Evolutionary conservation across 2,797 vertebrate genomes (phyloP).

Genomic region (Rallus crepitans): DNA sequence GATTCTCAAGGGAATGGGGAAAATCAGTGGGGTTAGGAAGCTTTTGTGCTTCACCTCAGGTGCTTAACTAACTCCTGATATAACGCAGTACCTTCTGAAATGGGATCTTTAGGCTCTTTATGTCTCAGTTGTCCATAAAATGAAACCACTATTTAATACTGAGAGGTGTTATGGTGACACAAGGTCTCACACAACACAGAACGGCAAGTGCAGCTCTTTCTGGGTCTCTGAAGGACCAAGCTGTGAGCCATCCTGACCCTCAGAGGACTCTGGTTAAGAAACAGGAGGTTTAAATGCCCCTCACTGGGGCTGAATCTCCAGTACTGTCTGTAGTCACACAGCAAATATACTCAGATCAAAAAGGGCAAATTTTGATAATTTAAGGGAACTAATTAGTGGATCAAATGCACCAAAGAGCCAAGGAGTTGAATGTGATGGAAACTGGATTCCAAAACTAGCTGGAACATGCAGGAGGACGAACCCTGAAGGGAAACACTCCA

Average conservation of each 20-base stretch:
- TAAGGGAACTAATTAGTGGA: background rate
- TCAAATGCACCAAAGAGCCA: background rate
- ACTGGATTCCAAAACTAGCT: constrained; percentile 34
- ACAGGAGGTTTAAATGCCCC: background rate
- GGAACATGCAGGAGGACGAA: background rate
- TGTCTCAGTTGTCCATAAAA: background rate
- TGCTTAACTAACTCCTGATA: background rate
- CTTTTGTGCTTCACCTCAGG: background rate
- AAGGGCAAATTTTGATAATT: constrained; percentile 23
- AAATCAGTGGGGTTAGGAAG: background rate
- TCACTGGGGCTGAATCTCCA: constrained; percentile 15
- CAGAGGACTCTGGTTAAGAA: background rate
- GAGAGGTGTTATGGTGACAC: background rate
- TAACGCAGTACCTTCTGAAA: background rate
- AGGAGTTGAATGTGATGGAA: constrained; percentile 9
- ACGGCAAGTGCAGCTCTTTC: background rate
- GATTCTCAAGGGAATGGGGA: background rate
- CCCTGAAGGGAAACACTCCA: background rate
- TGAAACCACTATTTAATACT: background rate
- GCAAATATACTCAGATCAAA: background rate
- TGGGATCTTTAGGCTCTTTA: background rate
- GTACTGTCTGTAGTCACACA: background rate
- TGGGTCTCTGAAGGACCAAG: background rate
- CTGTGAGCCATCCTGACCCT: constrained; percentile 10
- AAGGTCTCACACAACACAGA: background rate